A percentile compares a stretch with the other conserved stretches of the same genome.
Evolutionary conservation across 1,140 invertebrate species (phyloP).

Genomic region (Rhagoletis zephyria): DNA sequence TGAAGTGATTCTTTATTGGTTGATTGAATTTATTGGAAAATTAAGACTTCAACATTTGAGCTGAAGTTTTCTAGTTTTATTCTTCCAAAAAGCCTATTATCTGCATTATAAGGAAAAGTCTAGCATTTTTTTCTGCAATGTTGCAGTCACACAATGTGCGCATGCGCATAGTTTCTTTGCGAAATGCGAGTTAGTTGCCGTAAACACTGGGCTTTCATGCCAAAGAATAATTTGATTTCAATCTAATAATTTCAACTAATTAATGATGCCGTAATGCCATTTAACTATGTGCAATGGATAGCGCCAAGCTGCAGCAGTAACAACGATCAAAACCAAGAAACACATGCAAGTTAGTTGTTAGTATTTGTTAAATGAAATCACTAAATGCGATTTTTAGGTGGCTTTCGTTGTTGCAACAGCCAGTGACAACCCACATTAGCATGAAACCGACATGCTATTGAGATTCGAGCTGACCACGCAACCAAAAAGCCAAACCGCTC

Average conservation of each 20-base stretch:
- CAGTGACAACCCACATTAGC: slow-evolving; percentile 67
- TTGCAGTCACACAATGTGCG: not conserved
- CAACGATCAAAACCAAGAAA: not conserved
- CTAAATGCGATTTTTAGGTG: not conserved
- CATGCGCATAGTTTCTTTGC: slow-evolving; percentile 9
- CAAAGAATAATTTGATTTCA: slow-evolving; percentile 60
- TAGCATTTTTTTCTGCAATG: not conserved
- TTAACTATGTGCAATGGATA: slow-evolving; percentile 5
- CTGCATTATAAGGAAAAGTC: too few relatives aligned
- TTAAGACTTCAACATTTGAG: not conserved
- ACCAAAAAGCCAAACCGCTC: not conserved
- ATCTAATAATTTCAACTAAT: slow-evolving; percentile 73
- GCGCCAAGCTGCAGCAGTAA: not conserved
- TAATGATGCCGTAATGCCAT: slow-evolving; percentile 64
- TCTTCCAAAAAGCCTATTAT: not conserved
- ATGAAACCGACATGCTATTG: slow-evolving; percentile 73
- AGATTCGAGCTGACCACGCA: slow-evolving; percentile 63
- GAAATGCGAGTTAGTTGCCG: too few relatives aligned
- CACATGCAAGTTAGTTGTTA: not conserved
- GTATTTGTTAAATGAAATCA: slow-evolving; percentile 38
- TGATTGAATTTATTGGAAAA: slow-evolving; percentile 49
- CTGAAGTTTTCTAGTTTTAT: not conserved
- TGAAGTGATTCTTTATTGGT: slow-evolving; percentile 51
- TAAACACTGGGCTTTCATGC: slow-evolving; percentile 23
- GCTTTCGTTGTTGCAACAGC: not conserved